Evolutionary conservation across 2,888 invertebrate species (phyloP), one percentile per base, ranked within the genome.

Genomic region (Cheilosia vulpina): DNA sequence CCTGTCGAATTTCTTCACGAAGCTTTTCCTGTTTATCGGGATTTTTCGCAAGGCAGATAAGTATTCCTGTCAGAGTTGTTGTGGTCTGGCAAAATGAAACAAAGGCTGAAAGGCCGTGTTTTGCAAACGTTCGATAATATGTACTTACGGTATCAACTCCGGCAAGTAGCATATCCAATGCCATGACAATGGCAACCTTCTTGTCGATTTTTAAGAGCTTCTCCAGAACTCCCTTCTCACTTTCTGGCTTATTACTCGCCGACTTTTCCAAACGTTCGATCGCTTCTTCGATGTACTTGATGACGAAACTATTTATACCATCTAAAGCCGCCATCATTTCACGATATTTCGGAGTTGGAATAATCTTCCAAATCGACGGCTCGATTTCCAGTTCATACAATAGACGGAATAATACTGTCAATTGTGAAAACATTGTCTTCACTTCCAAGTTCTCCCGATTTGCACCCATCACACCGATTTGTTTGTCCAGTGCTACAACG

Each of bases 121-220:
- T 27, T 27, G 6, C 7, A 27, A 4, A 43, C 4, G n/a, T 11
- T 43, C n/a, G n/a, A 31, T 2, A 7, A 38, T 13, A 13, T 11
- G 0, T 38, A 15, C 34, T 57, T 15, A 19, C 21, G 72, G 95
- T 95, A 89, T 96, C 95, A 52, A 95, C 93, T 78, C 95, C 95
- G 75, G 94, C 95, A 45, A 94, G 91, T 21, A 95, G 88, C 94
- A 95, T 94, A 90, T 95, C 95, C 87, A 94, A 93, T 0, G 94
- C 94, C 94, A 95, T 95, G 88, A 94, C 93, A 21, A 93, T 88
- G 1, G 95, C 95, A 11, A 94, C 93, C 89, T 92, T 93, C 84
- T 93, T 93, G 88, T 95, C 94, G 43, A 94, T 93, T 45, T 93
- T 93, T 57, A 95, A 90, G 41, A 95, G 89, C 88, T 93, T 94